Evolutionary conservation across 53 echinoderm and acorn worm genomes (phyloP).

Genomic region (Hippasteria phrygiana): DNA sequence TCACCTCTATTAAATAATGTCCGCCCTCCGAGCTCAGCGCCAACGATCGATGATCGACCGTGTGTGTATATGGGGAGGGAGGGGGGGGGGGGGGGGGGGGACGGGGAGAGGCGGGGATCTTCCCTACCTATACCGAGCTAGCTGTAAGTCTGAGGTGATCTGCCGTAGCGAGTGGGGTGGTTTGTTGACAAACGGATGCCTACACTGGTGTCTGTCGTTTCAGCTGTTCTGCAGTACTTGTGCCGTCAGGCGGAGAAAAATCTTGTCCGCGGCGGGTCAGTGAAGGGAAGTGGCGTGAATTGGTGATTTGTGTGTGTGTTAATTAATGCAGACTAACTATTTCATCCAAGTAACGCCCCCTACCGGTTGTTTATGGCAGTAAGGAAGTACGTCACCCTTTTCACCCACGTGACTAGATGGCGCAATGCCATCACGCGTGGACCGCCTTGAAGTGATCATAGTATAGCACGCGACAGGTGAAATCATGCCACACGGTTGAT

Average conservation of each 20-base stretch:
- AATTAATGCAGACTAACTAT: neutral
- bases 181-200: slow-evolving; percentile 52
- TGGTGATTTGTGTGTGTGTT: neutral
- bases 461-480: too few relatives aligned
- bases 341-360: too few relatives aligned
- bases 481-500: too few relatives aligned
- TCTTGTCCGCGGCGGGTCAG: neutral
- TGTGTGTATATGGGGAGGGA: neutral
- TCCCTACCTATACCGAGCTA: neutral
- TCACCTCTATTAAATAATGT: neutral
- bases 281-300: neutral
- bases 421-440: too few relatives aligned
- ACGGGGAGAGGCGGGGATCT: neutral
- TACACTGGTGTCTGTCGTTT: slow-evolving; percentile 45
- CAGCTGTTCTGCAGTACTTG: slow-evolving; percentile 41
- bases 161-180: neutral
- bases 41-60: slow-evolving; percentile 14
- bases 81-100: neutral
- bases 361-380: too few relatives aligned
- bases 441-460: too few relatives aligned
- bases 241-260: neutral
- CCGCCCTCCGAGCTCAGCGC: slow-evolving; percentile 9
- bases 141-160: neutral
- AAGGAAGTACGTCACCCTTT: too few relatives aligned
- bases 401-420: too few relatives aligned